Base-by-base conservation (phyloP, 2,797 vertebrate genomes). In the Hipposideros larvatus region DNA sequence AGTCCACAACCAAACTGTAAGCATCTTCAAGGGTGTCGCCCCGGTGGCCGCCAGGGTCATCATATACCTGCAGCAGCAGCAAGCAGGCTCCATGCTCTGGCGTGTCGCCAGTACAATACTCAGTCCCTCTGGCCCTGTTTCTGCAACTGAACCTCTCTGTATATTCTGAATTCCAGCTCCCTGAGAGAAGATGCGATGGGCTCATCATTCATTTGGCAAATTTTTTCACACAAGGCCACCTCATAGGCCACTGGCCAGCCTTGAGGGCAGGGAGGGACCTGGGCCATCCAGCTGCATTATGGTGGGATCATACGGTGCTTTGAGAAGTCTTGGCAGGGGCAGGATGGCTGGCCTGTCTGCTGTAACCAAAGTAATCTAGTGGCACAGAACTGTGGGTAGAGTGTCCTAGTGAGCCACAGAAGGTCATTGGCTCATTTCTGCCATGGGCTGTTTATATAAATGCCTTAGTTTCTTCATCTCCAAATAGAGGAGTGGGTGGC, bases 391-490 rank as follows among this genome's bases (percentile, higher is more conserved):
- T 68, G 4, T 74, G 59, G 43, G 75, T 48, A 61, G 28, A 57
- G 63, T 2, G 7, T 19, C 22, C 2, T 21, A 34, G 43, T 5
- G 21, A 24, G 16, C 22, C 24, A 34, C 31, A 61, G 43, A 77
- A 57, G 15, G 18, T 53, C 89, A 48, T 9, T 43, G 79, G 71
- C 43, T 97, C 37, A 46, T 34, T 74, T 80, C 75, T 90, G 22
- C 61, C 31, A 0, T 41, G 28, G 48, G 28, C n/a, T 93, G 84
- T 75, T 65, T 65, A 19, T 15, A 18, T 22, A 28, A 71, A 19
- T 74, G 41, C 7, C 51, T 91, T 80, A 14, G 14, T 95, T 90
- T 94, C 86, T 74, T 95, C 18, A 48, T 37, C 41, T 96, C 55
- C 43, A 78, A 31, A 46, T 46, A 71, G 68, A 94, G 37, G 37